Base-by-base conservation (phyloP, 2,113 vertebrate species). In the Odocoileus hemionus region DNA sequence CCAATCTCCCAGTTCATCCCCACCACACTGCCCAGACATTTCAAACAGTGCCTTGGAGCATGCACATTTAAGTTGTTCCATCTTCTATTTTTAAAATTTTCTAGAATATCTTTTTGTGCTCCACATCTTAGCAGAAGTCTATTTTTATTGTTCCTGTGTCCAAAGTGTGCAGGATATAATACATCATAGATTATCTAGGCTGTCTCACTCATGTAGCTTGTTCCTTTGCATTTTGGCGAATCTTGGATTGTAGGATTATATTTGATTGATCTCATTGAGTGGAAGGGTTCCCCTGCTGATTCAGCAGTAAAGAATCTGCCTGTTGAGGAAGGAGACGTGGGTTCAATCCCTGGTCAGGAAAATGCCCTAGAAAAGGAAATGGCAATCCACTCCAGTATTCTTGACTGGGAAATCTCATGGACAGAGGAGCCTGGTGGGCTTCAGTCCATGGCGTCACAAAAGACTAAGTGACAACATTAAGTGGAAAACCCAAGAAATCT, bases 91-190 rank as follows among this genome's bases (percentile, higher is more conserved):
- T 43, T 95, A 50, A 50, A 30, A 25, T 36, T 83, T 91, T n/a
- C 54, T 54, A 84, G 67, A 57, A 67, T 95, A 15, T 67, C 23
- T 87, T 87, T 90, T 93, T 83, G 58, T 36, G 17, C 54, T 57
- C 60, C 55, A 52, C 9, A 61, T 50, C 28, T 67, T 61, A 95
- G 39, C 74, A 55, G 39, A 91, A 83, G 5, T 82, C 30, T 84
- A 39, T 67, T 64, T 64, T 93, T 87, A n/a, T 84, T 21, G 84
- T 84, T 88, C 25, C 16, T 5, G n/a, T 47, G 12, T 67, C 12
- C 15, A 8, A 52, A 84, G 3, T 47, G 43, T 84, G 58, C 26
- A 43, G n/a, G 30, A 3, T 58, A 50, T 64, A 67, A 52, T 64
- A n/a, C 43, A 25, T 86, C 50, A 23, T 28, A 45, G 28, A 33